Evolutionary conservation across 2,797 vertebrate species (phyloP).

Genomic region (Pangasius macronema): DNA sequence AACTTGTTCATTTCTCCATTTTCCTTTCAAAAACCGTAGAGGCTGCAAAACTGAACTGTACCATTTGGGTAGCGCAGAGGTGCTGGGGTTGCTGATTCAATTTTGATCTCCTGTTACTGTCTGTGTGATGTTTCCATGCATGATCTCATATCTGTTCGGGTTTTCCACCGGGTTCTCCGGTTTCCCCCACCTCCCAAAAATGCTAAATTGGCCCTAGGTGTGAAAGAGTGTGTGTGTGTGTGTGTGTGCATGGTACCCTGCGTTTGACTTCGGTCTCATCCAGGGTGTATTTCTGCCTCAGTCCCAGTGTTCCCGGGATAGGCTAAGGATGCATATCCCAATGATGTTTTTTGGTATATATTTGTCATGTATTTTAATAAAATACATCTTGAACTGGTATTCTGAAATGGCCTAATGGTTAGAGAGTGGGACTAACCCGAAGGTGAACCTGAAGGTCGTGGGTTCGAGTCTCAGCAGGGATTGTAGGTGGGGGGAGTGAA

Average conservation of each 20-base stretch:
- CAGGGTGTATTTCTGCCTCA: background rate
- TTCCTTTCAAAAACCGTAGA: background rate
- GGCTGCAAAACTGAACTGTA: background rate
- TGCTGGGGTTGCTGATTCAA: background rate
- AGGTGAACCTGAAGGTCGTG: too few relatives aligned
- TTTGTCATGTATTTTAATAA: background rate
- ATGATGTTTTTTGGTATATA: background rate
- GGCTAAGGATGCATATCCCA: background rate
- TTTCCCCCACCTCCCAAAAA: background rate
- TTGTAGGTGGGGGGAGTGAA: too few relatives aligned
- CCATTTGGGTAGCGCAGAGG: background rate
- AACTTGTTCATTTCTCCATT: background rate
- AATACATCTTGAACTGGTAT: background rate
- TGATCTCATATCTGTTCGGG: background rate
- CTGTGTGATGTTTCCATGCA: background rate
- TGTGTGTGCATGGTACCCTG: background rate
- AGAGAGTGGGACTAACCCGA: too few relatives aligned
- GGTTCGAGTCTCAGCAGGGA: too few relatives aligned
- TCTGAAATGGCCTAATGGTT: background rate
- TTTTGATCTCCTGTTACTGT: too few relatives aligned
- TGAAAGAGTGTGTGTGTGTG: background rate
- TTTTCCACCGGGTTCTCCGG: background rate
- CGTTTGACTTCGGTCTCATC: background rate
- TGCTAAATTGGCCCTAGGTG: background rate
- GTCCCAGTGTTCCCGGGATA: background rate